Conservation (phyloP, 2,888 invertebrate species). For the Aporophyla lueneburgensis region DNA sequence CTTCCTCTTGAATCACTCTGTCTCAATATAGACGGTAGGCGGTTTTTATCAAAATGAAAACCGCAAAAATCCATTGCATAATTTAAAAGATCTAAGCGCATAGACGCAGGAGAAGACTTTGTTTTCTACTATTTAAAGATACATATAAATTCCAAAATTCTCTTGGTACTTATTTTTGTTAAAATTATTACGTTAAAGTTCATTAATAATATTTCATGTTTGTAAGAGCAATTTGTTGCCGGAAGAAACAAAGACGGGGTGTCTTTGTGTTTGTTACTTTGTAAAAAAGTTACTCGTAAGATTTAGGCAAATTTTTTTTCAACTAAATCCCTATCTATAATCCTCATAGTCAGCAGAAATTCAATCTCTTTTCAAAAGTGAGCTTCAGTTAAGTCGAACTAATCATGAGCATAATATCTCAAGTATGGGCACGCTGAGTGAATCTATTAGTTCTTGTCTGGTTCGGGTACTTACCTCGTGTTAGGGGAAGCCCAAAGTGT, state of each 20-base stretch:
- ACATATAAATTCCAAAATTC: not conserved
- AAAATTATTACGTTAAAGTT: not conserved
- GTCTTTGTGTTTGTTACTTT: too few species aligned
- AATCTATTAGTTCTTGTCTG: constrained; percentile 57
- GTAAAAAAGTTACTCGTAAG: too few species aligned
- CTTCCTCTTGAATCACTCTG: too few species aligned
- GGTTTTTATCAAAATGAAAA: too few species aligned
- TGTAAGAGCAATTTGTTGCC: too few species aligned
- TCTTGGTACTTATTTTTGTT: not conserved
- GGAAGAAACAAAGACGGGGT: not conserved
- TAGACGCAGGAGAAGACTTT: too few species aligned
- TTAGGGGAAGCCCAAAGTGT: constrained; percentile 18
- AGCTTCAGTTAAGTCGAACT: constrained; percentile 49
- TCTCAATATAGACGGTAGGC: too few species aligned
- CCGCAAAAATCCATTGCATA: too few species aligned
- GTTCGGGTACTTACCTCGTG: constrained; percentile 20
- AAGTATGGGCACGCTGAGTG: constrained; percentile 43
- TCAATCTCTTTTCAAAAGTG: constrained; percentile 40
- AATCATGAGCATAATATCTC: constrained; percentile 59
- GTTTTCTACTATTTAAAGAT: too few species aligned
- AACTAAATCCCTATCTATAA: constrained; percentile 9
- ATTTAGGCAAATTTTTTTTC: constrained; percentile 22
- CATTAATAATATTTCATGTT: not conserved
- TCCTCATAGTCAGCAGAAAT: constrained; percentile 25
- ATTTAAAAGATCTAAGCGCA: too few species aligned